Evolutionary conservation across 2,797 vertebrate species (phyloP).

Genomic region (Lagocephalus sceleratus): DNA sequence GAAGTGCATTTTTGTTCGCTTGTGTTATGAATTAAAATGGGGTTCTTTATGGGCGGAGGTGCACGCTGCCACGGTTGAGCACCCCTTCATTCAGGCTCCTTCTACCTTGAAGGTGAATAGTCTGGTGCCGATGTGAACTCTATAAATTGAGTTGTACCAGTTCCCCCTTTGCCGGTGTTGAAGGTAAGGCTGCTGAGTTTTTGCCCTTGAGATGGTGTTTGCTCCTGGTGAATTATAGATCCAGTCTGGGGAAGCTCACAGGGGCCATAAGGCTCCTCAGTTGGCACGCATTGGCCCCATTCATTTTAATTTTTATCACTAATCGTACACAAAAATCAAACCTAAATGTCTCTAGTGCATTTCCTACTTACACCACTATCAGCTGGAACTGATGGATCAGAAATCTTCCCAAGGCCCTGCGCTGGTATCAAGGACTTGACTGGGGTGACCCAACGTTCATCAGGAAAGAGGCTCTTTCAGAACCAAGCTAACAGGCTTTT

Average conservation of each 20-base stretch:
- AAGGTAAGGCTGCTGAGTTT: constrained; percentile 43
- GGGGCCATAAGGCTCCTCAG: constrained; percentile 33
- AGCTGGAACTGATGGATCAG: constrained; percentile 39
- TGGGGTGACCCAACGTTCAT: constrained; percentile 43
- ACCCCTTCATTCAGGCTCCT: constrained; percentile 62
- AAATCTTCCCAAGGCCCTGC: constrained; percentile 25
- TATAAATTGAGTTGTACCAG: constrained; percentile 65
- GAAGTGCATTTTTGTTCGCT: constrained; percentile 63
- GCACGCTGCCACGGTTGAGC: constrained; percentile 60
- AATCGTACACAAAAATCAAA: constrained; percentile 38
- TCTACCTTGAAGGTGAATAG: constrained; percentile 72
- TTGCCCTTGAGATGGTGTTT: constrained; percentile 56
- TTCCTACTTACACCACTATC: constrained; percentile 40
- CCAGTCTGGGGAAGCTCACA: constrained; percentile 38
- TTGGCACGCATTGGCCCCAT: constrained; percentile 46
- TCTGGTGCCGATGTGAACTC: constrained; percentile 53
- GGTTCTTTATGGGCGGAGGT: constrained; percentile 57
- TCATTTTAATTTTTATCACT: constrained; percentile 35
- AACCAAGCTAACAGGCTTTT: constrained; percentile 57
- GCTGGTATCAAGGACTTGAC: constrained; percentile 36
- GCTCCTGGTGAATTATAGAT: constrained; percentile 56
- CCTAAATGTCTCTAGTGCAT: constrained; percentile 7
- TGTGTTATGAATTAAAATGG: constrained; percentile 70
- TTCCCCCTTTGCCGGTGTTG: constrained; percentile 52
- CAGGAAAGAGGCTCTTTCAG: constrained; percentile 49